A percentile compares a stretch with the other conserved stretches of the same genome.
These are phyloP conservation scores for Sarcophaga subvicina DNA, from an alignment of 2,888 invertebrate species.

Conservation along the genomic window DNA sequence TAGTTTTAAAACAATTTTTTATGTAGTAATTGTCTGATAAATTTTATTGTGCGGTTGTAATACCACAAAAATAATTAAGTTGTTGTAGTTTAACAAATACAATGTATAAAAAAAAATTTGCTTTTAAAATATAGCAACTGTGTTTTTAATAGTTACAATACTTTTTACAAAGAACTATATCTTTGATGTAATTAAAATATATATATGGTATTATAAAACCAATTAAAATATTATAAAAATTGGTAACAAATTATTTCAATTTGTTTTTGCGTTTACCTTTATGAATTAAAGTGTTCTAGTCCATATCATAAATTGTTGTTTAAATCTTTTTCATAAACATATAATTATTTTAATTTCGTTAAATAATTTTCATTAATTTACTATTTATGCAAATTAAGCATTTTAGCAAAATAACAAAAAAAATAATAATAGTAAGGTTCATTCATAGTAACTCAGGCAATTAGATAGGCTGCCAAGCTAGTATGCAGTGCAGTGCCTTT, in stretches of 20 bases:
- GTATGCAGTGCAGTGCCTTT: neutral
- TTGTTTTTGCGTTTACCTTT: neutral
- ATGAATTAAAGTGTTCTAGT: conserved; percentile 5
- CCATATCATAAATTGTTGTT: conserved; percentile 12
- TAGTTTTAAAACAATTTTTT: too few species aligned
- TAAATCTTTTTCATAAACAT: neutral
- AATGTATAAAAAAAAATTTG: too few species aligned
- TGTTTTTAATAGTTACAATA: too few species aligned
- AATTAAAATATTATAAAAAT: neutral
- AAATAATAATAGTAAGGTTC: neutral
- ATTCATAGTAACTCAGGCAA: neutral
- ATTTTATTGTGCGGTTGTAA: too few species aligned
- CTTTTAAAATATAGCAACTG: too few species aligned
- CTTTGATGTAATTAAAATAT: neutral
- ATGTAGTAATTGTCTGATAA: too few species aligned
- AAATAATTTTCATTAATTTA: conserved; percentile 39
- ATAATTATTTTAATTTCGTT: conserved; percentile 42
- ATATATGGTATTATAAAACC: neutral
- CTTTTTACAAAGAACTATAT: neutral
- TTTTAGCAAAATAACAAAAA: neutral
- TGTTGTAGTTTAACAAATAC: too few species aligned
- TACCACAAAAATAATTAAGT: too few species aligned
- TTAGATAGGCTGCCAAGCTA: neutral
- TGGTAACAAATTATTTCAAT: neutral
- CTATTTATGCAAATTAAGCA: conserved; percentile 48